Percentiles rank a stretch among this genome's conserved stretches.
Evolutionary conservation across 2,888 invertebrate species (phyloP).

Genomic region (Calliscelio sp.): DNA sequence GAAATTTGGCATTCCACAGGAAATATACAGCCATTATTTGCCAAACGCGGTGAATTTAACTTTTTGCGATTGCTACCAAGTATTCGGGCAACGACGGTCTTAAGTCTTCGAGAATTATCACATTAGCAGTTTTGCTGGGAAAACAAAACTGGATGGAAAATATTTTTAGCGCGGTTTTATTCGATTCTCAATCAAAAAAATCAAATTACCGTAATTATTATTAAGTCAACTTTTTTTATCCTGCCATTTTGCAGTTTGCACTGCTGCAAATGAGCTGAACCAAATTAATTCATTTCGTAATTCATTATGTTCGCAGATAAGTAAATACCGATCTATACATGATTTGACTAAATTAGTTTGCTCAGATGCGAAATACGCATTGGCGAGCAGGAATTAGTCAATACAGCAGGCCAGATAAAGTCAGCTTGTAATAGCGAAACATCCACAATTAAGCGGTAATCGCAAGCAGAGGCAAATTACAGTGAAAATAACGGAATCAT

Average conservation of each 20-base stretch:
- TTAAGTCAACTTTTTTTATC: background rate
- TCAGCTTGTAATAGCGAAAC: slow-evolving; percentile 25
- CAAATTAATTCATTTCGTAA: slow-evolving; percentile 47
- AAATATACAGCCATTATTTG: slow-evolving; percentile 63
- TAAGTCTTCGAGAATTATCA: slow-evolving; percentile 46
- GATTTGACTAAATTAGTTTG: slow-evolving; percentile 59
- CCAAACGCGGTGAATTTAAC: slow-evolving; percentile 52
- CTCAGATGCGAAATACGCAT: slow-evolving; percentile 52
- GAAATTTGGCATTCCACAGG: slow-evolving; percentile 48
- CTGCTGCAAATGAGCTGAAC: background rate
- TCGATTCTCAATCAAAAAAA: slow-evolving; percentile 32
- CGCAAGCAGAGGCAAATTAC: slow-evolving; percentile 4
- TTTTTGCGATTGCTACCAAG: slow-evolving; percentile 46
- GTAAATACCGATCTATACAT: slow-evolving; percentile 46
- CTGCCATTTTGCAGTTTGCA: background rate
- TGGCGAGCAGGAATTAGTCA: slow-evolving; percentile 35
- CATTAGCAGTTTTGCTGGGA: slow-evolving; percentile 43
- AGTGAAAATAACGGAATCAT: slow-evolving; percentile 17
- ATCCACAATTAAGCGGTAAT: slow-evolving; percentile 28
- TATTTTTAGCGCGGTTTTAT: slow-evolving; percentile 35
- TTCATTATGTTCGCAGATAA: slow-evolving; percentile 41
- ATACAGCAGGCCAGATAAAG: slow-evolving; percentile 30
- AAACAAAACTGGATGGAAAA: slow-evolving; percentile 34
- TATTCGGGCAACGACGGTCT: slow-evolving; percentile 22
- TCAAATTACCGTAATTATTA: slow-evolving; percentile 29